These are phyloP conservation scores for Lamellibrachia luymesi DNA, from an alignment of 1,140 invertebrate genomes.

Conservation along the genomic window DNA sequence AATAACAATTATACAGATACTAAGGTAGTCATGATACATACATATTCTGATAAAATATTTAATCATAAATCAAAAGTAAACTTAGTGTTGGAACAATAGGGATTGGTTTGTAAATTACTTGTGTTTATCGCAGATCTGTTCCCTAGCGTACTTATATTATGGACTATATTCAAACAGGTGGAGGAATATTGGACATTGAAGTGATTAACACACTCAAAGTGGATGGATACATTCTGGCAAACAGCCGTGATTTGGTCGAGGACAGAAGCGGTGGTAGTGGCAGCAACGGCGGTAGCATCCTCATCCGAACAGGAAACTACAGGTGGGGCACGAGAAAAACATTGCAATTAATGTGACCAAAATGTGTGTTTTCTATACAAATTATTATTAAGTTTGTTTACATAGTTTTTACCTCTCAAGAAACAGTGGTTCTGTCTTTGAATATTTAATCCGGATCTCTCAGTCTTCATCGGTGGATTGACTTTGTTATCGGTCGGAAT, in stretches of 20 bases:
- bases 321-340: conserved; percentile 26
- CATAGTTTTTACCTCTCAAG: no score
- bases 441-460: no score
- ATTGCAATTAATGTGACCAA: background rate
- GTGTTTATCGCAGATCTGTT: background rate
- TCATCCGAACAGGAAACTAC: conserved; percentile 42
- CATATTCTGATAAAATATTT: background rate
- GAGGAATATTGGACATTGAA: conserved; percentile 36
- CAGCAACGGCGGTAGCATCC: conserved; percentile 43
- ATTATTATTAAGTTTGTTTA: no score
- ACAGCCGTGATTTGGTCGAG: conserved; percentile 34
- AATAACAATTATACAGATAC: background rate
- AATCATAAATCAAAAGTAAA: background rate
- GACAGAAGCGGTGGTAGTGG: conserved; percentile 32
- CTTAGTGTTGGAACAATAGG: background rate
- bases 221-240: conserved; percentile 42
- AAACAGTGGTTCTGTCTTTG: no score
- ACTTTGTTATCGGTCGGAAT: no score
- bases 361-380: no score
- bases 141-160: background rate
- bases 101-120: background rate
- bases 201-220: conserved; percentile 39
- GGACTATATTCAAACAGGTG: conserved; percentile 31
- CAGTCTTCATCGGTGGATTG: no score
- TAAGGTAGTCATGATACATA: no score